Evolutionary conservation across 1,140 invertebrate species (phyloP), one percentile per base, ranked within the genome.

Genomic region (Pomphorhynchus laevis): DNA sequence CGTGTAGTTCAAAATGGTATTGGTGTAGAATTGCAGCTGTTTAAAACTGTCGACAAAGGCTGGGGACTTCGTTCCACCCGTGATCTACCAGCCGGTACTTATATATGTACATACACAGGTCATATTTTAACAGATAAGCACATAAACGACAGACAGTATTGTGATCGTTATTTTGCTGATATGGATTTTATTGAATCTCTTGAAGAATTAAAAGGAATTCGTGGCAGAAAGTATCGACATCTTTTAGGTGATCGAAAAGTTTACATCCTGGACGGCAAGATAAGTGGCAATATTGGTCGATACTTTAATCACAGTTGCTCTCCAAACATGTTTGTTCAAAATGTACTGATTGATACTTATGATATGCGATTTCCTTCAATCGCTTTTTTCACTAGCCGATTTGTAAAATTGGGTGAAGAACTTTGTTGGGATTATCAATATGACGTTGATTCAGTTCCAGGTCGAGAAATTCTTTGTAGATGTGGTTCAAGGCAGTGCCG

Each of bases 341-440:
- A 89, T 60, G 79, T 91, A 5, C 86, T 91, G 56, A 77, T 89
- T 17, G 80, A 91, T 54, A 86, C 79, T 0, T 80, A 91, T 57
- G 82, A 91, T 54, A 64, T 84, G 2, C 64, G 82, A 11, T 89
- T 89, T 54, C 84, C 82, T 0, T 86, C 77, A 77, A 74, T 91
- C 1, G 73, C 80, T 5, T 91, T 91, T 59, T 93, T 91, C 55
- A 71, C 80, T 4, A 62, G 44, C 39, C 45, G 51, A 54, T 70
- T 72, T 50, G 77, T 93, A 35, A 59, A 68, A 33, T 77, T 82
- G 20, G 82, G 82, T 5, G 53, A 56, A 16, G 80, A 93, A 59
- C 62, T 93, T 17, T 84, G 76, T 0, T 93, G 84, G 84, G 82
- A 93, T 58, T 93, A 93, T 52, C 79, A 75, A 50, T 93, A 91